Percentiles rank a stretch among this genome's conserved stretches.
Conservation (phyloP, 2,888 invertebrate genomes). For the Chrysotoxum bicinctum region DNA sequence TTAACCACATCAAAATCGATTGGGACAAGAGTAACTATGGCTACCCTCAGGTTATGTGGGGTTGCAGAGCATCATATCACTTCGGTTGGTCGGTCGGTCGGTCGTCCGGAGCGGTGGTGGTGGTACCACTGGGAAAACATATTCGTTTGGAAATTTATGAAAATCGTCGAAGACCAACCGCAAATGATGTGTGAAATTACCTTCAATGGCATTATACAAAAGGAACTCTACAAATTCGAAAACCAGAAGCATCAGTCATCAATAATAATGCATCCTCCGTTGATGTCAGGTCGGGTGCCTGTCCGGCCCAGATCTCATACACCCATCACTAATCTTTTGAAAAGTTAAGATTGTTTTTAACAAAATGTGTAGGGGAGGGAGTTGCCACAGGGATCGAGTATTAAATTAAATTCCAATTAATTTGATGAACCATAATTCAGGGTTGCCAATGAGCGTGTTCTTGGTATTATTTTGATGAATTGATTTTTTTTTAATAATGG, state of each 20-base stretch:
- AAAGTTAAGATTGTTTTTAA: not conserved
- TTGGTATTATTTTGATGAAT: no score
- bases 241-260: conserved; percentile 31
- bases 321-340: not conserved
- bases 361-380: not conserved
- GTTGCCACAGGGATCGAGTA: not conserved
- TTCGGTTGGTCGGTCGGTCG: not conserved
- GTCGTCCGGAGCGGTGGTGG: not conserved
- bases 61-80: not conserved
- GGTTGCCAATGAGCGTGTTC: not conserved
- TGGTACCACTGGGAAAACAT: conserved; percentile 17
- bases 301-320: not conserved
- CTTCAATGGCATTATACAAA: conserved; percentile 52
- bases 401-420: conserved; percentile 52
- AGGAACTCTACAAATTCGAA: conserved; percentile 36
- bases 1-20: conserved; percentile 68
- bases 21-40: conserved; percentile 47
- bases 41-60: conserved; percentile 8
- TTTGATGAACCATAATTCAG: conserved; percentile 21
- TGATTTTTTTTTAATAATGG: no score
- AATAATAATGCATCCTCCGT: conserved; percentile 53
- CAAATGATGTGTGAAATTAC: conserved; percentile 71
- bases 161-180: conserved; percentile 56
- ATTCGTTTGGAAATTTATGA: conserved; percentile 63
- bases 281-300: not conserved